phyloP scores from a whole-genome alignment of 2,113 vertebrate genomes.

The Dicentrarchus labrax region DNA sequence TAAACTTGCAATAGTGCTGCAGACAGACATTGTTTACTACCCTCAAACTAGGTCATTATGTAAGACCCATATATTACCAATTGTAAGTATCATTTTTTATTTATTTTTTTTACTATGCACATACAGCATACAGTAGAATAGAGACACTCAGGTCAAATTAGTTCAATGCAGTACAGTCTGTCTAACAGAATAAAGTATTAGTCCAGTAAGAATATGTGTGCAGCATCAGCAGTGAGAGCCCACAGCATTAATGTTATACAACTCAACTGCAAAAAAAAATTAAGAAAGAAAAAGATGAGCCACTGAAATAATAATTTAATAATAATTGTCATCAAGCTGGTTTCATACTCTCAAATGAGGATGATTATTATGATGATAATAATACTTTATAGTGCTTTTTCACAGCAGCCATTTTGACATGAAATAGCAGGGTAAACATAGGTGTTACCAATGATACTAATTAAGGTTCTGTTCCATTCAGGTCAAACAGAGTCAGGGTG shows the following conservation, averaged over 20 bases:
- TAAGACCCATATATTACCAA: background rate
- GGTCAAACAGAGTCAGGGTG: too few relatives aligned
- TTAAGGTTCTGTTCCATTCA: too few relatives aligned
- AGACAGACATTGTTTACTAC: background rate
- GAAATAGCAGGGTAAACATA: too few relatives aligned
- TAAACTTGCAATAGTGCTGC: background rate
- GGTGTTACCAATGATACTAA: too few relatives aligned
- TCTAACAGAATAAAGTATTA: background rate
- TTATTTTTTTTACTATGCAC: background rate
- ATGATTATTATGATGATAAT: too few relatives aligned
- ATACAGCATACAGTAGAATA: too few relatives aligned
- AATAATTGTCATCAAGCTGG: background rate
- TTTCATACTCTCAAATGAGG: background rate
- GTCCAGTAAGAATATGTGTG: background rate
- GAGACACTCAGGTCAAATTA: background rate
- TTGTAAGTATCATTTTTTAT: too few relatives aligned
- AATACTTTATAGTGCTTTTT: too few relatives aligned
- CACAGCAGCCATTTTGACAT: too few relatives aligned
- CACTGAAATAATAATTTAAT: background rate
- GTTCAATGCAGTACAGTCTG: background rate
- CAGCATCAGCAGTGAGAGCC: background rate
- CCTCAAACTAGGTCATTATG: background rate
- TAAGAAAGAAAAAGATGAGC: background rate
- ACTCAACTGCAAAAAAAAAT: background rate
- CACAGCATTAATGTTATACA: background rate